Conservation (phyloP, 2,113 vertebrate genomes). For the Cervus canadensis region DNA sequence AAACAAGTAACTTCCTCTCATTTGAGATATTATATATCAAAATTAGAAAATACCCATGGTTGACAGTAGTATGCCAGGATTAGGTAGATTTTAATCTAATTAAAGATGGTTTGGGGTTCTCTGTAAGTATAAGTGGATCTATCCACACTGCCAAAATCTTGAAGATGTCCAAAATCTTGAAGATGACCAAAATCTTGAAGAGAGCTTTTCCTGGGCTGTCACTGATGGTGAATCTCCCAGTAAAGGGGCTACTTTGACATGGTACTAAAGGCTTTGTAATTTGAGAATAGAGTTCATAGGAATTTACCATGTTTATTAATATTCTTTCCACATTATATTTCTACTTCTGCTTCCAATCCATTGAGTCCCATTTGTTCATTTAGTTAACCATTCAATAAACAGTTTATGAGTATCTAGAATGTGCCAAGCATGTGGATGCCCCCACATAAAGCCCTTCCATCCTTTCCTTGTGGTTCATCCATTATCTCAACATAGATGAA, state of each 20-base stretch:
- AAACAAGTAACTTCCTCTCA: not conserved
- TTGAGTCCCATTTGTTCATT: not conserved
- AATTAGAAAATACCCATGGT: not conserved
- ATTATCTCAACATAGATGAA: not conserved
- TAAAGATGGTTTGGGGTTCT: not conserved
- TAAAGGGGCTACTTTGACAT: not conserved
- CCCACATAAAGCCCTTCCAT: not conserved
- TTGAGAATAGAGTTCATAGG: not conserved
- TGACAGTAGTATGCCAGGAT: not conserved
- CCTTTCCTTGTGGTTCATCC: not conserved
- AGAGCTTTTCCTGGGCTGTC: not conserved
- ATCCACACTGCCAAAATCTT: not conserved
- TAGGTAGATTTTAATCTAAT: constrained; percentile 22
- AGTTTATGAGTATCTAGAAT: not conserved
- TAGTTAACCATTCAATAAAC: not conserved
- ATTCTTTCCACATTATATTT: not conserved
- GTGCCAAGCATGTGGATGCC: not conserved
- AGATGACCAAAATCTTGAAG: not conserved
- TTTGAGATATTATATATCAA: not conserved
- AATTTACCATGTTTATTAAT: not conserved
- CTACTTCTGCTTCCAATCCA: not conserved
- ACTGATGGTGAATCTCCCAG: not conserved
- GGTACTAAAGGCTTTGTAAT: not conserved
- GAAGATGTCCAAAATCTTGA: not conserved
- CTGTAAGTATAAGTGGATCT: not conserved